phyloP scores from a whole-genome alignment of 2,113 vertebrate genomes.

The Lophura nycthemera region DNA sequence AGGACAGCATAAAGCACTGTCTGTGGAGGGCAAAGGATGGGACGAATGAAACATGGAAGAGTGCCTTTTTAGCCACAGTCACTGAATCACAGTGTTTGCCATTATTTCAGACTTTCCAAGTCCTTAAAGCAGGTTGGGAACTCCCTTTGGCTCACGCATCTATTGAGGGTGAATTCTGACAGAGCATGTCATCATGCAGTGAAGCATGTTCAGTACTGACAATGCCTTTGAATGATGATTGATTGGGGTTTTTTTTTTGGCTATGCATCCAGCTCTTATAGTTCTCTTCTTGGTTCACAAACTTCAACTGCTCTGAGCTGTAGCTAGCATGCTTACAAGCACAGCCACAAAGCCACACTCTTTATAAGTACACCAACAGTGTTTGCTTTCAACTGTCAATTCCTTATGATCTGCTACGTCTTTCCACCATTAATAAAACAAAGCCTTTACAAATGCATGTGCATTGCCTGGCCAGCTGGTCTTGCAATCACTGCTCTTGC shows the following conservation, averaged over 20 bases:
- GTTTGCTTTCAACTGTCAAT: background rate
- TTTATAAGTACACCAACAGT: background rate
- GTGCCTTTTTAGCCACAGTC: background rate
- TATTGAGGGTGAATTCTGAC: background rate
- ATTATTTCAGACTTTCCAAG: background rate
- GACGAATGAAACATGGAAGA: background rate
- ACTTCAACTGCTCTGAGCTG: background rate
- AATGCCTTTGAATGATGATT: background rate
- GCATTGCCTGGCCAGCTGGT: background rate
- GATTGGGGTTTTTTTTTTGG: background rate
- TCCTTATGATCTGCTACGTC: background rate
- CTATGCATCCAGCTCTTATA: background rate
- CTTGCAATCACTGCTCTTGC: background rate
- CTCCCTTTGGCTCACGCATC: background rate
- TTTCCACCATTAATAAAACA: background rate
- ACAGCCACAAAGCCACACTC: background rate
- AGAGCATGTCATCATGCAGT: background rate
- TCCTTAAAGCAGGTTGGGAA: background rate
- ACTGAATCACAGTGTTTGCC: background rate
- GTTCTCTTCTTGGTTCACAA: background rate
- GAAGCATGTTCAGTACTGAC: background rate
- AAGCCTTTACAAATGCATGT: background rate
- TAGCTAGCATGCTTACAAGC: background rate
- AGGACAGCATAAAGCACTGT: background rate
- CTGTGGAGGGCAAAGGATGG: background rate